A percentile compares a stretch with the other conserved stretches of the same genome.
Conservation (phyloP, 2,888 invertebrate genomes). For the Drosophila quasianomalipes region DNA sequence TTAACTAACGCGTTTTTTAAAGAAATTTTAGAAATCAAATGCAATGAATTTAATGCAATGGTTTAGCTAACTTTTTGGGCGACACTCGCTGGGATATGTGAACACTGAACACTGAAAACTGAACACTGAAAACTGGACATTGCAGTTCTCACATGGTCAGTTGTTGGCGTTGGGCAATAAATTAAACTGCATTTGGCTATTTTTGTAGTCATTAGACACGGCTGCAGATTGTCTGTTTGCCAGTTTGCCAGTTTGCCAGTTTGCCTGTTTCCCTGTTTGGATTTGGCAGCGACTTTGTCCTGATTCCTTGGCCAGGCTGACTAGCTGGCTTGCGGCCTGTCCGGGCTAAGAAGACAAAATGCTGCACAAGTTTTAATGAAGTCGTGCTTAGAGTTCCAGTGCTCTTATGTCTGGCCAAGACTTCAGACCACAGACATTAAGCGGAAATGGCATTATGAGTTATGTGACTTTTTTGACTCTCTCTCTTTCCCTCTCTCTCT, state of each 20-base stretch:
- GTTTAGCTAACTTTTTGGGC: conserved; percentile 7
- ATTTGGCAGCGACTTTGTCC: conserved; percentile 43
- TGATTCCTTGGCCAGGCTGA: conserved; percentile 35
- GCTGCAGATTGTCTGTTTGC: conserved; percentile 67
- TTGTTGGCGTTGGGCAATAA: conserved; percentile 62
- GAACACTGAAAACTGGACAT: background rate
- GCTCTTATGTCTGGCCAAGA: conserved; percentile 43
- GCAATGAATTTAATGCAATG: too few species aligned
- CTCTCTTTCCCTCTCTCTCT: conserved; percentile 23
- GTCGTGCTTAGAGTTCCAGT: conserved; percentile 60
- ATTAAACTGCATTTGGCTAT: conserved; percentile 78
- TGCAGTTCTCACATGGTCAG: conserved; percentile 26
- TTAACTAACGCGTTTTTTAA: background rate
- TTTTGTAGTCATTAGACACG: conserved; percentile 76
- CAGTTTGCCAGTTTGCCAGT: conserved; percentile 5
- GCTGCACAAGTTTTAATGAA: conserved; percentile 71
- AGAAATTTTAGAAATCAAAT: too few species aligned
- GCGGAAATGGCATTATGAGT: conserved; percentile 75
- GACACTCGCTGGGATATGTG: conserved; percentile 31
- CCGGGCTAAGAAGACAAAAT: conserved; percentile 39
- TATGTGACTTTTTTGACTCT: conserved; percentile 55
- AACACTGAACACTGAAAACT: background rate
- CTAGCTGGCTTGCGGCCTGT: background rate
- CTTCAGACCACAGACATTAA: conserved; percentile 34
- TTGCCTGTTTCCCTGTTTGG: conserved; percentile 9